Evolutionary conservation across 2,113 vertebrate genomes (phyloP).

Genomic region (Zapus hudsonius): DNA sequence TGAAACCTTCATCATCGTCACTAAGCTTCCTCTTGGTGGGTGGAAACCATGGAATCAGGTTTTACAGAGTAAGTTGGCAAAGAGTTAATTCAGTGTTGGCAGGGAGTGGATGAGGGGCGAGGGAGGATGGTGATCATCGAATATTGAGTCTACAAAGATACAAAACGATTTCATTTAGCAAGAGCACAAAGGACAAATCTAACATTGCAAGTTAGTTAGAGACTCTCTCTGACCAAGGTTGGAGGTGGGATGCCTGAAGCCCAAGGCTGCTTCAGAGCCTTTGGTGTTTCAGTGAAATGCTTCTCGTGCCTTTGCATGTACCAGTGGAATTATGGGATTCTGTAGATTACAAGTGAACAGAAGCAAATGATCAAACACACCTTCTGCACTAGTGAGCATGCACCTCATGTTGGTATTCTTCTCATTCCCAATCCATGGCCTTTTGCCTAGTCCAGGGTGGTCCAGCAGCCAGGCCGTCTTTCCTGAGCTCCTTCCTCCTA

Average conservation of each 20-base stretch:
- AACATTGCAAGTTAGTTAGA: neutral
- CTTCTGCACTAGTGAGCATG: rapidly evolving
- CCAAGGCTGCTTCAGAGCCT: neutral
- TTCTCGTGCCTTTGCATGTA: neutral
- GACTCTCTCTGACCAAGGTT: neutral
- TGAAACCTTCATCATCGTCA: neutral
- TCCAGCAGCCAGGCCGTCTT: neutral
- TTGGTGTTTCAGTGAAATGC: neutral
- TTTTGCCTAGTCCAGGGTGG: too few relatives aligned
- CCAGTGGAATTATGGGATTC: neutral
- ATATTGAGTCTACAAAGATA: neutral
- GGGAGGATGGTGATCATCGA: neutral
- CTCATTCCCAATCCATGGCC: too few relatives aligned
- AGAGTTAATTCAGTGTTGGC: too few relatives aligned
- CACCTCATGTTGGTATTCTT: rapidly evolving
- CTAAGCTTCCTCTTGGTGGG: neutral
- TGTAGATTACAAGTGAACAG: neutral
- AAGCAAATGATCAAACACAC: too few relatives aligned
- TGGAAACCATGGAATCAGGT: neutral
- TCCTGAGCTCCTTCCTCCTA: neutral
- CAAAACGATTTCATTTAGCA: neutral
- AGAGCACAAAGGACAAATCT: neutral
- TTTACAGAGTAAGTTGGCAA: neutral
- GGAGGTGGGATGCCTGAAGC: neutral
- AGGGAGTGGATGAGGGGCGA: too few relatives aligned